Conservation (phyloP, 2,113 vertebrate species). For the Erinaceus europaeus region DNA sequence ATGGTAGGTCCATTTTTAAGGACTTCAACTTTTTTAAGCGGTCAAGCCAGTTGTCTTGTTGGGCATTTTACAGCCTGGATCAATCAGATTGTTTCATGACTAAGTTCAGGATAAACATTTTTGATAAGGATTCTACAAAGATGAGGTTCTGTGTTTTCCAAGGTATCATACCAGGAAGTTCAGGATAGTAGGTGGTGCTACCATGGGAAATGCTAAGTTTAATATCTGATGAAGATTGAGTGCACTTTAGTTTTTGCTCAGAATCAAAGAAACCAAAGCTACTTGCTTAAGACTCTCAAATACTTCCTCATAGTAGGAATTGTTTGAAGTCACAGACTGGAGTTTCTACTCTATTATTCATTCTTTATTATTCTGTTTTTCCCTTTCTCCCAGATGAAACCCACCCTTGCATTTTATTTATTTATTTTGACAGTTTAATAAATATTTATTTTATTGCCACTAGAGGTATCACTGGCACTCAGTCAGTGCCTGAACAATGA, state of each 20-base stretch:
- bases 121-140: neutral
- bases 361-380: neutral
- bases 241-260: neutral
- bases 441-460: no score
- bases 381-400: neutral
- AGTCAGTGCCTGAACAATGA: no score
- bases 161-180: neutral
- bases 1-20: neutral
- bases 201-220: neutral
- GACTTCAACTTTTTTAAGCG: neutral
- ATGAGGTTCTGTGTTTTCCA: neutral
- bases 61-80: neutral
- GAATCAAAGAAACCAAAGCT: conserved; percentile 6
- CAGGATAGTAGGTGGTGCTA: neutral
- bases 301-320: neutral
- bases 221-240: neutral
- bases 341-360: neutral
- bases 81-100: neutral
- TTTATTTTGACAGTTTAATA: no score
- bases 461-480: no score
- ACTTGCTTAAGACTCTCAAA: neutral
- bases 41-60: neutral
- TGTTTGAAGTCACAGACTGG: neutral
- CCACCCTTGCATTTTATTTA: no score
- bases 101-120: neutral